phyloP scores from a whole-genome alignment of 2,113 vertebrate genomes.

The Lamprotornis superbus region DNA sequence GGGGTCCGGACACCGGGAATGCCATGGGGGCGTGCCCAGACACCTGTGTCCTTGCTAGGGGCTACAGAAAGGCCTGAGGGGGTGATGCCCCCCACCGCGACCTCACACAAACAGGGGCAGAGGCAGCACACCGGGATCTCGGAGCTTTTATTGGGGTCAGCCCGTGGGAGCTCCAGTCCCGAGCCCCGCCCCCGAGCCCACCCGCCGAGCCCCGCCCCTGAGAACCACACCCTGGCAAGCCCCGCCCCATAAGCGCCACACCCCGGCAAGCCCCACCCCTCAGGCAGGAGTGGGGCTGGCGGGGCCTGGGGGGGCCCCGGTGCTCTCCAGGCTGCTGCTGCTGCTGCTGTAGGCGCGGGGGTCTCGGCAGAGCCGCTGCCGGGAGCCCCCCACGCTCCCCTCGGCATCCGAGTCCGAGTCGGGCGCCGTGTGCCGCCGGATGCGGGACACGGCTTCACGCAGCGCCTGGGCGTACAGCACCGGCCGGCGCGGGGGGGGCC shows the following conservation, averaged over 20 bases:
- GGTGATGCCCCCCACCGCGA: fast-evolving
- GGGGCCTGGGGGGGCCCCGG: constrained; percentile 47
- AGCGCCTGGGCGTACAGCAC: constrained; percentile 75
- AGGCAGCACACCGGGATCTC: not conserved
- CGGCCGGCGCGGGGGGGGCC: constrained; percentile 28
- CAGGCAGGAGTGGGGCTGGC: not conserved
- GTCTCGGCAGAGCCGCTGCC: constrained; percentile 20
- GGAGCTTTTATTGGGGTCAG: not conserved
- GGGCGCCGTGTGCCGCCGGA: constrained; percentile 90
- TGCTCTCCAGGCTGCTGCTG: constrained; percentile 75
- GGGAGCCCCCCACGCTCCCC: not conserved
- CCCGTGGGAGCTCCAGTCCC: not conserved
- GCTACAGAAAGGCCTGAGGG: not conserved
- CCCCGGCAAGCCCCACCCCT: not conserved
- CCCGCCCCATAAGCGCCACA: not conserved
- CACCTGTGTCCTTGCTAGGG: not conserved
- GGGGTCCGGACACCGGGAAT: not conserved
- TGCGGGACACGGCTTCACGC: constrained; percentile 85
- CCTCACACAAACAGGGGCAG: not conserved
- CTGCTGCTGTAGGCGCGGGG: constrained; percentile 70
- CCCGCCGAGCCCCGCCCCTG: not conserved
- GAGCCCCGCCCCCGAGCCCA: not conserved
- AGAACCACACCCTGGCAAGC: not conserved
- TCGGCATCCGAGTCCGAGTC: constrained; percentile 88
- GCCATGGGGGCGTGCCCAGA: not conserved